Percentiles rank a stretch among this genome's conserved stretches.
These are phyloP conservation scores for Mechanitis messenoides DNA, from an alignment of 2,888 invertebrate genomes.

Conservation along the genomic window DNA sequence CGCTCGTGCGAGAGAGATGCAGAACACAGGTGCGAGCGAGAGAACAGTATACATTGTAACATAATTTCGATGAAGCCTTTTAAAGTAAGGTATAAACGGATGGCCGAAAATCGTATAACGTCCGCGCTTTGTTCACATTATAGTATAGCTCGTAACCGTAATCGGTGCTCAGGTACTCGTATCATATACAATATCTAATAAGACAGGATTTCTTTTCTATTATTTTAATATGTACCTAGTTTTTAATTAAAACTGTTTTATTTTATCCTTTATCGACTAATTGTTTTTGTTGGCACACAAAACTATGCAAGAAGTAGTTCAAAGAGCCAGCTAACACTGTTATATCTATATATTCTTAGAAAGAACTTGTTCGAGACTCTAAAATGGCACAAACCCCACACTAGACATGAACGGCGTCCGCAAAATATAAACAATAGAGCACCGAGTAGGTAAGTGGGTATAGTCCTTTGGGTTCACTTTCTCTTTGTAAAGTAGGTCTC, in stretches of 20 bases:
- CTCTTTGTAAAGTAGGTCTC: slow-evolving; percentile 33
- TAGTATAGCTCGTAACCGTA: slow-evolving; percentile 45
- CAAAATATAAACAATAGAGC: slow-evolving; percentile 18
- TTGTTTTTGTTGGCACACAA: slow-evolving; percentile 14
- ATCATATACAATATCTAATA: slow-evolving; percentile 34
- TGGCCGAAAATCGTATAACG: slow-evolving; percentile 69
- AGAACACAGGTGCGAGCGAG: slow-evolving; percentile 40
- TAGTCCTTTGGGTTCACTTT: slow-evolving; percentile 37
- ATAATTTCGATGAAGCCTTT: slow-evolving; percentile 70
- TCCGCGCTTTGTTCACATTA: slow-evolving; percentile 60
- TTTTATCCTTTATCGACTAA: too few relatives aligned
- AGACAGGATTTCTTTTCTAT: too few relatives aligned
- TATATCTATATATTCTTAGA: too few relatives aligned
- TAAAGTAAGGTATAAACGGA: slow-evolving; percentile 62
- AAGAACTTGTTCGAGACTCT: too few relatives aligned
- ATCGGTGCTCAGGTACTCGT: slow-evolving; percentile 40
- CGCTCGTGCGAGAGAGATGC: slow-evolving; percentile 46
- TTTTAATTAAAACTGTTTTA: too few relatives aligned
- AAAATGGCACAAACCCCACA: slow-evolving; percentile 15
- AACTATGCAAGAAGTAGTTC: slow-evolving; percentile 6
- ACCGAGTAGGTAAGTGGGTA: slow-evolving; percentile 10
- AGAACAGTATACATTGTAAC: slow-evolving; percentile 49
- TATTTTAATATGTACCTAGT: too few relatives aligned
- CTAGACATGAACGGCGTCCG: slow-evolving; percentile 35
- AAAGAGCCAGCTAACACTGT: too few relatives aligned